Conservation (phyloP, 2,888 invertebrate species). For the Rhagophthalmus giganteus region DNA sequence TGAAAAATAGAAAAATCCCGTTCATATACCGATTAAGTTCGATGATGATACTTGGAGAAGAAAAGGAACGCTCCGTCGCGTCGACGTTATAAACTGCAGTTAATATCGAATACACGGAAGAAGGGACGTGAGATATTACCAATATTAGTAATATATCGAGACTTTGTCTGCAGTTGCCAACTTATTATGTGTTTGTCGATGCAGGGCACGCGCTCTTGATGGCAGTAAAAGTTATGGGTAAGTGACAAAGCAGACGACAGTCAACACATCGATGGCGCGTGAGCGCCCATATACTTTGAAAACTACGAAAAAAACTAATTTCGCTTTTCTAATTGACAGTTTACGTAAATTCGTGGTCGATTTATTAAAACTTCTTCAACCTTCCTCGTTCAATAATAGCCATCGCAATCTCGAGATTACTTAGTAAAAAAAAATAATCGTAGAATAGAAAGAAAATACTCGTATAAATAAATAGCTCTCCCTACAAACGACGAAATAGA, state of each 20-base stretch:
- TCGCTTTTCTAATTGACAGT: slow-evolving; percentile 20
- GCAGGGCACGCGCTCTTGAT: slow-evolving; percentile 44
- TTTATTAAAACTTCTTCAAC: too few relatives aligned
- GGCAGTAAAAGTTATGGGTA: slow-evolving; percentile 47
- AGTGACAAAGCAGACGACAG: slow-evolving; percentile 45
- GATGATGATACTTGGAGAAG: too few relatives aligned
- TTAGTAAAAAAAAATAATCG: too few relatives aligned
- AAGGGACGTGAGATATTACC: slow-evolving; percentile 35
- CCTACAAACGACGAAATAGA: too few relatives aligned
- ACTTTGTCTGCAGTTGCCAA: slow-evolving; percentile 38
- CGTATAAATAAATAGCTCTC: too few relatives aligned
- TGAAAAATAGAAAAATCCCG: too few relatives aligned
- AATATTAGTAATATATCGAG: slow-evolving; percentile 42
- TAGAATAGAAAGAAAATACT: too few relatives aligned
- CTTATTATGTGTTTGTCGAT: slow-evolving; percentile 46
- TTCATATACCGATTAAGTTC: too few relatives aligned
- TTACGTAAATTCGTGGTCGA: too few relatives aligned
- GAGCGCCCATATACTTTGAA: slow-evolving; percentile 34
- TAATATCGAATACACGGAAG: slow-evolving; percentile 25
- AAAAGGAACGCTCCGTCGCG: slow-evolving; percentile 17
- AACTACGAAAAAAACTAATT: slow-evolving; percentile 18
- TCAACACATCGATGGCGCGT: slow-evolving; percentile 45
- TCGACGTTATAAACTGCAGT: slow-evolving; percentile 26
- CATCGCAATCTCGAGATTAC: too few relatives aligned
- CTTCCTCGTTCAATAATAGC: too few relatives aligned